Evolutionary conservation across 2,113 vertebrate genomes (phyloP), one percentile per base, ranked within the genome.

Genomic region (Hemicordylus capensis): DNA sequence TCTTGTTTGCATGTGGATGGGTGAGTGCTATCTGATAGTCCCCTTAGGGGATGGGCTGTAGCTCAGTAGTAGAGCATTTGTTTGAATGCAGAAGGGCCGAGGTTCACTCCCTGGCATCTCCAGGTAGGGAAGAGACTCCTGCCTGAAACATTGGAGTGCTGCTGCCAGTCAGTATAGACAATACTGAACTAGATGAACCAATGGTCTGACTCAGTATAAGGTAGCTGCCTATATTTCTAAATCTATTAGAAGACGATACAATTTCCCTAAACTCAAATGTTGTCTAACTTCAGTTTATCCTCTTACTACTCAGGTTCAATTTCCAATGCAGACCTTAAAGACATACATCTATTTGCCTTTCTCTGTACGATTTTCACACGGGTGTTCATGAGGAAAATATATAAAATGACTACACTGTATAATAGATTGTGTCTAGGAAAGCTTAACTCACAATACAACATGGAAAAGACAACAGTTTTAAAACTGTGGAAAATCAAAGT

Each of bases 401-500:
- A 59, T 85, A 93, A 91, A 89, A 85, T 78, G 82, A 85, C 46
- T 58, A 46, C 15, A 76, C 14, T 58, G 80, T 88, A 85, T 89
- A 81, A 83, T 59, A n/a, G n/a, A n/a, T 63, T 88, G 63, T 83
- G 86, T 89, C 75, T 86, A 79, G 69, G 48, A 90, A 85, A 92
- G 74, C 26, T 28, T 80, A 83, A 73, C 64, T 82, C 81, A 92
- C 76, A 89, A 79, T 91, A 61, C 69, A 85, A 80, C 81, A 84
- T 54, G 77, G 90, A 93, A 87, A 90, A 73, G 69, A 63, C 91
- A 42, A 90, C 81, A 58, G 66, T 93, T 93, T 87, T 67, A 85
- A 76, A 92, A 91, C 79, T 72, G 85, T 92, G 87, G 87, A 90
- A 91, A 94, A 95, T 93, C 24, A 84, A 93, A 94, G 73, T 90